Evolutionary conservation across 2,888 invertebrate species (phyloP).

Genomic region (Parnassius glacialis): DNA sequence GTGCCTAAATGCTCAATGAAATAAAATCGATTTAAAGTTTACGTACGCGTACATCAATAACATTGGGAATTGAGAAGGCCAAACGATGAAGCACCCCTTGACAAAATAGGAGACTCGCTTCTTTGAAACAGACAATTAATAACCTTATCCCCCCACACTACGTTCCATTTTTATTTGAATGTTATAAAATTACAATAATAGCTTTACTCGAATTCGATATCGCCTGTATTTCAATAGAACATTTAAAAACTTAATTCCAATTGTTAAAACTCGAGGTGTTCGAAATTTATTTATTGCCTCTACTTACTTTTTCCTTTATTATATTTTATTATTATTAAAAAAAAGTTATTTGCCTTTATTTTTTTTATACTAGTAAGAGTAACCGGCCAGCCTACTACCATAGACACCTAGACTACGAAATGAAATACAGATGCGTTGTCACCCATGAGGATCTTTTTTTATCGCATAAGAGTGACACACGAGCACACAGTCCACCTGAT

Average conservation of each 20-base stretch:
- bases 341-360: neutral
- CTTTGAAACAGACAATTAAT: neutral
- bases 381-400: too few relatives aligned
- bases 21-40: too few relatives aligned
- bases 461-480: too few relatives aligned
- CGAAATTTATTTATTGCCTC: constrained; percentile 13
- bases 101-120: constrained; percentile 9
- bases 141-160: constrained; percentile 23
- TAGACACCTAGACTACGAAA: too few relatives aligned
- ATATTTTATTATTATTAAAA: neutral
- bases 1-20: too few relatives aligned
- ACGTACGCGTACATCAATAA: too few relatives aligned
- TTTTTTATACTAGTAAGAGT: too few relatives aligned
- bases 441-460: too few relatives aligned
- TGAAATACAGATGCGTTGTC: too few relatives aligned
- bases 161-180: constrained; percentile 28
- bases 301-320: constrained; percentile 2
- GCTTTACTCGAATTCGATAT: constrained; percentile 56
- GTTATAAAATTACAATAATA: constrained; percentile 22
- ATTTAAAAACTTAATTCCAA: constrained; percentile 62
- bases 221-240: constrained; percentile 59
- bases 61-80: constrained; percentile 20
- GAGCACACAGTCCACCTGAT: too few relatives aligned
- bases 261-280: constrained; percentile 37
- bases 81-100: constrained; percentile 20